phyloP scores from a whole-genome alignment of 1,140 invertebrate species.

The Cydia pomonella region DNA sequence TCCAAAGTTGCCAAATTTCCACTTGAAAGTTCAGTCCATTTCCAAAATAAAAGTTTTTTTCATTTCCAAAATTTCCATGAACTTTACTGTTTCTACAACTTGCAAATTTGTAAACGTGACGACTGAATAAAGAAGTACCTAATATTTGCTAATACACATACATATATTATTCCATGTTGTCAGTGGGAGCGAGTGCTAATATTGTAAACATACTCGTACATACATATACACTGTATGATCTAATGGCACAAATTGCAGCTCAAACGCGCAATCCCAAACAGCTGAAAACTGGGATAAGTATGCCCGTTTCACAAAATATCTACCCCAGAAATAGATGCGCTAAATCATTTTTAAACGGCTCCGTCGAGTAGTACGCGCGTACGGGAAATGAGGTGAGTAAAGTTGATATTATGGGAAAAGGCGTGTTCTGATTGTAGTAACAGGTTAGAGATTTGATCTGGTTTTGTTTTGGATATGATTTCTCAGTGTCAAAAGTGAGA shows the following conservation, averaged over 20 bases:
- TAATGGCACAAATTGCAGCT: not conserved
- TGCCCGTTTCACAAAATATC: slow-evolving; percentile 3
- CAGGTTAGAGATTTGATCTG: no score
- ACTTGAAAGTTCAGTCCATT: no score
- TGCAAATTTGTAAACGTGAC: no score
- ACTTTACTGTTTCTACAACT: no score
- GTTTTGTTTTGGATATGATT: no score
- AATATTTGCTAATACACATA: no score
- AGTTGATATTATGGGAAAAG: not conserved
- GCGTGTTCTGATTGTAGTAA: no score
- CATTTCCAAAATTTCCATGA: no score
- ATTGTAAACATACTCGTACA: not conserved
- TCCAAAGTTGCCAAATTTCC: no score
- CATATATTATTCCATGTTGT: not conserved
- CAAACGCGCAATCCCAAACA: not conserved
- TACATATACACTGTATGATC: not conserved
- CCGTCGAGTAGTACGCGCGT: not conserved
- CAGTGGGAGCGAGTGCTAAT: not conserved
- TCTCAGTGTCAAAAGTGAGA: no score
- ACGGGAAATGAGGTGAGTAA: not conserved
- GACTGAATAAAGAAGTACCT: no score
- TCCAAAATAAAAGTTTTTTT: no score
- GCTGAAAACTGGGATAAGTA: not conserved
- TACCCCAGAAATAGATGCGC: slow-evolving; percentile 13
- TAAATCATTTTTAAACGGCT: slow-evolving; percentile 24